A percentile compares a stretch with the other conserved stretches of the same genome.
phyloP scores from a whole-genome alignment of 2,888 invertebrate species.

The Eueremaeus valkanovi region DNA sequence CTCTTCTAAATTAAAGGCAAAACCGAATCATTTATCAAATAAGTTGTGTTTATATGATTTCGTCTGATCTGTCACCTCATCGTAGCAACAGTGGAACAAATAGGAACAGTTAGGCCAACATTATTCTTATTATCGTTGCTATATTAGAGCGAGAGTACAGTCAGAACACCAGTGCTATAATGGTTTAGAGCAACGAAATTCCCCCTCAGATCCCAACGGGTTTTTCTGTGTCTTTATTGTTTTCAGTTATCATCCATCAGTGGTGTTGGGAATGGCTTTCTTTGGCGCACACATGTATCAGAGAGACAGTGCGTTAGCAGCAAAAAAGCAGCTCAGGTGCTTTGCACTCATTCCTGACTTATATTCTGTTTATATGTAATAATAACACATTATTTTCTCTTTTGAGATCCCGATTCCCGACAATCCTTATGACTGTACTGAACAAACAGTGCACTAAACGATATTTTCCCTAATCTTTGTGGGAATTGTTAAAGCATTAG shows the following conservation, averaged over 20 bases:
- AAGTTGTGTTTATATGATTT: constrained; percentile 31
- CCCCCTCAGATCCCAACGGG: constrained; percentile 34
- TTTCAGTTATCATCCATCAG: constrained; percentile 29
- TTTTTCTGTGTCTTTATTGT: constrained; percentile 28
- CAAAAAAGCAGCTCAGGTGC: constrained; percentile 10
- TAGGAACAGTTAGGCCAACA: neutral
- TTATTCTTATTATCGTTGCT: constrained; percentile 23
- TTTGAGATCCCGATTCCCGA: constrained; percentile 10
- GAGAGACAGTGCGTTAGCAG: neutral
- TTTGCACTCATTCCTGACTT: neutral
- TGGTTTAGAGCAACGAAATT: constrained; percentile 1
- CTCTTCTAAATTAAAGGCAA: constrained; percentile 30
- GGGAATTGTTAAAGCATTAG: constrained; percentile 31
- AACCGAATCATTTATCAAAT: constrained; percentile 29
- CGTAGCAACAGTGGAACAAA: neutral
- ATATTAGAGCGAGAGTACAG: constrained; percentile 3
- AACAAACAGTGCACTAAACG: constrained; percentile 21
- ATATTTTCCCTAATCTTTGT: constrained; percentile 30
- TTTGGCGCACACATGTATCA: neutral
- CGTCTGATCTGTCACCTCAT: constrained; percentile 23
- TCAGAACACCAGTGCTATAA: constrained; percentile 4
- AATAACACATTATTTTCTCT: constrained; percentile 23
- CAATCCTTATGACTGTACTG: constrained; percentile 27
- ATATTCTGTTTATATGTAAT: constrained; percentile 21
- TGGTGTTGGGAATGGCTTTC: constrained; percentile 7